Base-by-base conservation (phyloP, 2,797 vertebrate species). In the Characodon lateralis region DNA sequence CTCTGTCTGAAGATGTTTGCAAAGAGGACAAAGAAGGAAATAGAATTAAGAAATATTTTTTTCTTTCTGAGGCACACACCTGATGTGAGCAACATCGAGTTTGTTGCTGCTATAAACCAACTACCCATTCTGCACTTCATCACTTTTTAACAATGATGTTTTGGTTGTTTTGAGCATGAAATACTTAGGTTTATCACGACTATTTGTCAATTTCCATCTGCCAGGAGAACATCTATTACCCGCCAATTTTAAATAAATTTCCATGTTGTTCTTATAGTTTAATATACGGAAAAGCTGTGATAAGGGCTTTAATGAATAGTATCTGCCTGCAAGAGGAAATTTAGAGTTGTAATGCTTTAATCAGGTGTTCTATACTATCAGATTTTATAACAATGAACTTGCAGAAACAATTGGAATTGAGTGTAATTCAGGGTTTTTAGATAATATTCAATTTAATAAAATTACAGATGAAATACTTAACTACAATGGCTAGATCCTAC, bases 61-160 rank as follows among this genome's bases (percentile, higher is more conserved):
- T 43, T 46, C 10, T 69, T 70, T 46, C 24, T 7, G 18, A 70
- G 24, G 13, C 66, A 48, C n/a, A 59, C 43, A 70, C 88, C 91
- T 94, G 93, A 92, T 89, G 91, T 80, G 82, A 89, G 83, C 51
- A 71, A 82, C 88, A 87, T 89, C 85, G 85, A 85, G 84, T 90
- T 89, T 87, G 83, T 43, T 68, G 22, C 22, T 41, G 65, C 65
- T 24, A 20, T 39, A 66, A 66, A 66, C 22, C 9, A 16, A 63
- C 28, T 35, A 24, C 20, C 26, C n/a, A 46, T 48, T 68, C 66
- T 69, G 41, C 5, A 6, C 24, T 48, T 70, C 7, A 16, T 14
- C 26, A 24, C 48, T 48, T 70, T 43, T 22, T 1, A 12, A 43
- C 35, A 13, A 43, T 41, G 1, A 1, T 10, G 2, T 43, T 68